These are phyloP conservation scores for Eupithecia dodoneata DNA, from an alignment of 2,888 invertebrate genomes.

Conservation along the genomic window DNA sequence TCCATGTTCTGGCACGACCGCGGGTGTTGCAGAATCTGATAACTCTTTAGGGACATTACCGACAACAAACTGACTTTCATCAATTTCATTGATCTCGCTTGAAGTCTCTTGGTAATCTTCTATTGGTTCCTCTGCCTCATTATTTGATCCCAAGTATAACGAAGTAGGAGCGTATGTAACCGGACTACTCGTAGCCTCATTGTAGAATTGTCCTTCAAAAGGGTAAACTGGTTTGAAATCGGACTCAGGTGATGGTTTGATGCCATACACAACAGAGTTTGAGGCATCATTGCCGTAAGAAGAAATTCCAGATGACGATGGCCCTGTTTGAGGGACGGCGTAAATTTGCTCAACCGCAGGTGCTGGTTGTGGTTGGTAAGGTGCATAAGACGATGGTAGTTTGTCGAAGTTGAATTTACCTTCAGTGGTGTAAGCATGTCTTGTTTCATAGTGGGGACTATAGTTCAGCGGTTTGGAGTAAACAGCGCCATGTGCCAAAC, in stretches of 20 bases:
- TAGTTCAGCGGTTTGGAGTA: constrained; percentile 74
- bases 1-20: constrained; percentile 87
- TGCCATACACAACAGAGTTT: constrained; percentile 75
- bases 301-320: constrained; percentile 61
- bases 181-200: constrained; percentile 72
- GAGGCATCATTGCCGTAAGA: constrained; percentile 69
- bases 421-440: constrained; percentile 75
- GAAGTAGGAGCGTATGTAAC: constrained; percentile 76
- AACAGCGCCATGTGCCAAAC: constrained; percentile 77
- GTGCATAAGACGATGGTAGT: constrained; percentile 61
- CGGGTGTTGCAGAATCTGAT: constrained; percentile 81
- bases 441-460: constrained; percentile 72
- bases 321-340: constrained; percentile 72
- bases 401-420: constrained; percentile 69
- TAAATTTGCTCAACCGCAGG: constrained; percentile 77
- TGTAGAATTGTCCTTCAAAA: constrained; percentile 72
- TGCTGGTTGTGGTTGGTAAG: constrained; percentile 55
- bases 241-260: constrained; percentile 73
- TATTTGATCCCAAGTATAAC: constrained; percentile 77
- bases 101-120: constrained; percentile 64
- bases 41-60: constrained; percentile 86
- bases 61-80: constrained; percentile 85
- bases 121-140: constrained; percentile 65
- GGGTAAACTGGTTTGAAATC: constrained; percentile 80
- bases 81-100: constrained; percentile 54